Conservation (phyloP, 2,797 vertebrate species). For the Poecile montanus region DNA sequence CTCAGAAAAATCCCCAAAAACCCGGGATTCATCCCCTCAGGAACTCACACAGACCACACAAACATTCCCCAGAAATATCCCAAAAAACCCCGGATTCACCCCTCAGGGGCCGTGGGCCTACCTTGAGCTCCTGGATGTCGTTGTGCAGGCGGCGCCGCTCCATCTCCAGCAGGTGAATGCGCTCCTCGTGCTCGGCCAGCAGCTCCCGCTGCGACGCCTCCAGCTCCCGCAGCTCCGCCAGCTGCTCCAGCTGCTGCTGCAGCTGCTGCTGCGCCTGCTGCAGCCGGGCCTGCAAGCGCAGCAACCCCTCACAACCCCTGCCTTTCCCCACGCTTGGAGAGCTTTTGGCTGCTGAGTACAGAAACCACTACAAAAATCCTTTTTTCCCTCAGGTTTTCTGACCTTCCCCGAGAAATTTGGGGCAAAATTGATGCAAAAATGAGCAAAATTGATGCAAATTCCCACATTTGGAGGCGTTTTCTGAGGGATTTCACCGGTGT, state of each 20-base stretch:
- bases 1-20: too few relatives aligned
- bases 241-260: background rate
- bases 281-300: background rate
- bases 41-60: too few relatives aligned
- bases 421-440: background rate
- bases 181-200: background rate
- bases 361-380: accelerated
- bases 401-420: accelerated
- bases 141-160: background rate
- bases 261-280: background rate
- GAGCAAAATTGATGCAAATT: accelerated
- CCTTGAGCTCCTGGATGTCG: background rate
- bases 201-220: background rate
- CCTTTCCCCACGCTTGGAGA: background rate
- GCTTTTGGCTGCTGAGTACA: accelerated
- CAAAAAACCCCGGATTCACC: too few relatives aligned
- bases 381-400: accelerated
- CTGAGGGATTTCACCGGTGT: background rate
- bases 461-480: accelerated
- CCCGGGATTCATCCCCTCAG: too few relatives aligned
- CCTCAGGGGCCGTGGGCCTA: background rate
- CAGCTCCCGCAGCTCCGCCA: background rate
- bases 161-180: background rate
- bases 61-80: too few relatives aligned
- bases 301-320: too few relatives aligned